Evolutionary conservation across 2,113 vertebrate genomes (phyloP).

Genomic region (Urocitellus parryii): DNA sequence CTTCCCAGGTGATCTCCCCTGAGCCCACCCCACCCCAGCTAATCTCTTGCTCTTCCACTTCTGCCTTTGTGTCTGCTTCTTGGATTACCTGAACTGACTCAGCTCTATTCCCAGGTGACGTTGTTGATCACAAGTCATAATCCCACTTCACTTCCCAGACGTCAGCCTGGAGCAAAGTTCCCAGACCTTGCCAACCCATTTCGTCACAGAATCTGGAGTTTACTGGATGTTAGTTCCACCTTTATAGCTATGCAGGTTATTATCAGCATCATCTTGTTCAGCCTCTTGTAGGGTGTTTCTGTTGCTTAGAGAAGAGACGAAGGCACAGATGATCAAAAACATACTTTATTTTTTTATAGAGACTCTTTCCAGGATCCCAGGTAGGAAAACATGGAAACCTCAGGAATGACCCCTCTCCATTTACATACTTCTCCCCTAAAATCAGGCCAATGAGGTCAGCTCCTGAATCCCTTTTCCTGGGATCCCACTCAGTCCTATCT

Average conservation of each 20-base stretch:
- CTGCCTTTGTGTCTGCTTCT: neutral
- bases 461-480: neutral
- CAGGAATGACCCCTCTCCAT: neutral
- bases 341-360: conserved; percentile 70
- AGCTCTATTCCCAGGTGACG: neutral
- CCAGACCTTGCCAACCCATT: neutral
- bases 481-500: neutral
- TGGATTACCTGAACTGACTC: neutral
- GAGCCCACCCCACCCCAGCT: neutral
- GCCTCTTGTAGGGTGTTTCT: neutral
- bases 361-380: conserved; percentile 55
- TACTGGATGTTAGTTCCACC: neutral
- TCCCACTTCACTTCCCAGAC: neutral
- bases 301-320: neutral
- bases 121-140: neutral
- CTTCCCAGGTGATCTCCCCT: neutral
- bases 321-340: neutral
- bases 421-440: neutral
- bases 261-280: neutral
- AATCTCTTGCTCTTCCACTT: neutral
- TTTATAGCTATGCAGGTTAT: neutral
- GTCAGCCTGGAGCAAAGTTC: neutral
- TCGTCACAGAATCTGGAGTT: neutral
- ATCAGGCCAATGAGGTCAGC: neutral
- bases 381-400: neutral